Evolutionary conservation across 2,888 invertebrate species (phyloP).

Genomic region (Crepidodera aurea): DNA sequence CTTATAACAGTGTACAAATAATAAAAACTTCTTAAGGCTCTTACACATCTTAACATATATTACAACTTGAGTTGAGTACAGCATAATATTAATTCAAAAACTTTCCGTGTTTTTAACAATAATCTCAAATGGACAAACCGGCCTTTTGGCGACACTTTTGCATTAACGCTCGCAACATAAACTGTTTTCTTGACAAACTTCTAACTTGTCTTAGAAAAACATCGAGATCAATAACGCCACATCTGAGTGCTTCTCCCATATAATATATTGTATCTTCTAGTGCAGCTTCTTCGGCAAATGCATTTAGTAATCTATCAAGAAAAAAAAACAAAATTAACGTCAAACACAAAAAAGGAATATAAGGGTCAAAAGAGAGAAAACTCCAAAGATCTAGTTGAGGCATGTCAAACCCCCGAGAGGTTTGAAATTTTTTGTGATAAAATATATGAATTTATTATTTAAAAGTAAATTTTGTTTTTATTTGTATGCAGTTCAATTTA

Average conservation of each 20-base stretch:
- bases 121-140: conserved; percentile 73
- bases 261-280: conserved; percentile 98
- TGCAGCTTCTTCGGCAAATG: conserved; percentile 97
- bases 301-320: conserved; percentile 77
- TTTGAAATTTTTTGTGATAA: neutral
- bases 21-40: conserved; percentile 1
- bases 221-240: conserved; percentile 93
- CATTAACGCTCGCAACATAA: conserved; percentile 94
- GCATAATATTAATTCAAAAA: conserved; percentile 5
- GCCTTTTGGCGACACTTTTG: conserved; percentile 97
- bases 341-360: conserved; percentile 4
- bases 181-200: conserved; percentile 93
- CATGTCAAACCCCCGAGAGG: no score
- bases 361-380: no score
- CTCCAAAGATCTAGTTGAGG: no score
- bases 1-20: conserved; percentile 7
- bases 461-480: no score
- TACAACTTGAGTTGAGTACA: conserved; percentile 35
- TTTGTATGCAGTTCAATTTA: no score
- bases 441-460: no score
- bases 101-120: neutral
- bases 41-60: conserved; percentile 31
- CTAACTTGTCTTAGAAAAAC: conserved; percentile 97
- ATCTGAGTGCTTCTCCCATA: conserved; percentile 92
- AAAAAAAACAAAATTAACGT: conserved; percentile 17